Conservation (phyloP, 2,113 vertebrate species). For the Nothocercus julius region DNA sequence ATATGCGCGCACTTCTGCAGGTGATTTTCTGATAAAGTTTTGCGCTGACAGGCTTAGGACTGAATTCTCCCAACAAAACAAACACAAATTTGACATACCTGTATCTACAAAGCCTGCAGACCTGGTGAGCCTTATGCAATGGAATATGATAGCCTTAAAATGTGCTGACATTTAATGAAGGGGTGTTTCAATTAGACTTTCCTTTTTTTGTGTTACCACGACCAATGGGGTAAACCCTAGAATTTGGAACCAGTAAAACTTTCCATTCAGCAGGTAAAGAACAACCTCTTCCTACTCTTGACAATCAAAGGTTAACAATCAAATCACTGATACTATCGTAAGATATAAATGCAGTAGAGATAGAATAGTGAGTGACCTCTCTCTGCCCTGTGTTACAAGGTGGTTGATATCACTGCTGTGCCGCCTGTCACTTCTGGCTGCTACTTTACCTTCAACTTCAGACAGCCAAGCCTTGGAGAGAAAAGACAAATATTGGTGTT, state of each 20-base stretch:
- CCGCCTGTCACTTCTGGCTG: slow-evolving; percentile 88
- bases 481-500: background rate
- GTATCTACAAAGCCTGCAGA: background rate
- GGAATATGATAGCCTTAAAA: background rate
- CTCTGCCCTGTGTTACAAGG: slow-evolving; percentile 93
- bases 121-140: background rate
- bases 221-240: background rate
- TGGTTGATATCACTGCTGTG: slow-evolving; percentile 97
- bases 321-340: background rate
- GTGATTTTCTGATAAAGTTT: background rate
- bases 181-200: background rate
- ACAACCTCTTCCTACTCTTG: background rate
- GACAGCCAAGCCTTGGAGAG: slow-evolving; percentile 89
- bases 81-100: background rate
- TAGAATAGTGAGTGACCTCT: slow-evolving; percentile 86
- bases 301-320: background rate
- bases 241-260: background rate
- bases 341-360: background rate
- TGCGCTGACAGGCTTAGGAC: background rate
- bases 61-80: background rate
- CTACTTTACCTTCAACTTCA: slow-evolving; percentile 96
- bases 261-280: background rate
- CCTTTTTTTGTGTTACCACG: background rate
- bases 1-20: background rate
- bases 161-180: background rate